These are phyloP conservation scores for Xiphias gladius DNA, from an alignment of 2,113 vertebrate genomes.

Conservation along the genomic window DNA sequence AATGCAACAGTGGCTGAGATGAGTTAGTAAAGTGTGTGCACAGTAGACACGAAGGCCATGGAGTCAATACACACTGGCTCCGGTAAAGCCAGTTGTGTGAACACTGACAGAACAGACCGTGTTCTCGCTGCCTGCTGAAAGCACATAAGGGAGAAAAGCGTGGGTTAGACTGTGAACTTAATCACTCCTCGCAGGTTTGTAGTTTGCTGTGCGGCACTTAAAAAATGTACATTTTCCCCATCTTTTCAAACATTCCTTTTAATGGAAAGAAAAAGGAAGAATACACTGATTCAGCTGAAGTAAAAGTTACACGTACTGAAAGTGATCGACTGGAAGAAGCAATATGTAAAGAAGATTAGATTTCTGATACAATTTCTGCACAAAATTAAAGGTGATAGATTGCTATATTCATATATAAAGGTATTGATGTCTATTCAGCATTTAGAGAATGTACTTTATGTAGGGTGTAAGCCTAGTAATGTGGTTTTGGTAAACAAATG, in stretches of 20 bases:
- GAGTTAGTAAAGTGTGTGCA: conserved; percentile 58
- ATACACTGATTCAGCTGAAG: neutral
- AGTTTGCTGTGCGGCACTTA: conserved; percentile 27
- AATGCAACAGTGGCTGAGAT: conserved; percentile 59
- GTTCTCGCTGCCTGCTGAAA: conserved; percentile 46
- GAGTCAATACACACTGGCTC: conserved; percentile 49
- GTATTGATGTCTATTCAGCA: neutral
- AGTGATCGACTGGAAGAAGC: neutral
- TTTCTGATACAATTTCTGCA: neutral
- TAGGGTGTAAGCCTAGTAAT: neutral
- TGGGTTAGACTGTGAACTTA: conserved; percentile 46
- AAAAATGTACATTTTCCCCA: conserved; percentile 17
- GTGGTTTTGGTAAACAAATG: neutral
- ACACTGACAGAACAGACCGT: conserved; percentile 20
- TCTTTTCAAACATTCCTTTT: conserved; percentile 26
- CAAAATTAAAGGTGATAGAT: conserved; percentile 1
- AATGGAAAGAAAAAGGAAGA: neutral
- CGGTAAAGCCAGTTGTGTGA: conserved; percentile 47
- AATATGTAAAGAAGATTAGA: neutral
- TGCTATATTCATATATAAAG: neutral
- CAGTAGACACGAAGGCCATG: conserved; percentile 67
- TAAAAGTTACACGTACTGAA: neutral
- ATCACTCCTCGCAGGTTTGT: conserved; percentile 42
- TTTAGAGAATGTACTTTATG: neutral
- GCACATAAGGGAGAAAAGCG: conserved; percentile 29